A percentile compares a stretch with the other conserved stretches of the same genome.
These are phyloP conservation scores for Pecten maximus DNA, from an alignment of 2,888 invertebrate genomes.

Conservation along the genomic window DNA sequence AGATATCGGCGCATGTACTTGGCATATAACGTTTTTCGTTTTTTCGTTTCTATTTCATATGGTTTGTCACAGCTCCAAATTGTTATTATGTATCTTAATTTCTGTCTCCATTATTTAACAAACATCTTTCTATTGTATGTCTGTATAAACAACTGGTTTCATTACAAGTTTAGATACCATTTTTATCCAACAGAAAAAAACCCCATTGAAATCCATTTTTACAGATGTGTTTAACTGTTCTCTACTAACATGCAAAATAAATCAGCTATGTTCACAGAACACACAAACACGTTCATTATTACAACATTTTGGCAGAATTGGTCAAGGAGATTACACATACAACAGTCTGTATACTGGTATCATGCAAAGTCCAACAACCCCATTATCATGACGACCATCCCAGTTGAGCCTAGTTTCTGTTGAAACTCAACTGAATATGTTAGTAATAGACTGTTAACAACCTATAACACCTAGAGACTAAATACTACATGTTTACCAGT, in stretches of 20 bases:
- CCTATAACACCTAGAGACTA: neutral
- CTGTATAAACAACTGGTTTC: neutral
- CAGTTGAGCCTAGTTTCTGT: neutral
- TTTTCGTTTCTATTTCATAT: no score
- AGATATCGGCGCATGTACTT: no score
- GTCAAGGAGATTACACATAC: neutral
- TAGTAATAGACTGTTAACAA: neutral
- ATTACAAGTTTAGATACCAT: neutral
- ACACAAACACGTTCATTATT: neutral
- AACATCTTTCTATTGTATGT: no score
- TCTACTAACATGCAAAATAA: neutral
- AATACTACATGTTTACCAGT: no score
- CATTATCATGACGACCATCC: neutral
- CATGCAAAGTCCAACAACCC: neutral
- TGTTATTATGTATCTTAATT: no score
- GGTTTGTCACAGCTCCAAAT: no score
- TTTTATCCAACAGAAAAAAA: neutral
- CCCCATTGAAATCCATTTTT: neutral
- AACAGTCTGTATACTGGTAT: neutral
- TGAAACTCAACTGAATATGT: neutral
- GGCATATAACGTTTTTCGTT: no score
- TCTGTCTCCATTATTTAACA: no score
- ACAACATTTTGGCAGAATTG: neutral
- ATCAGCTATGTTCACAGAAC: neutral
- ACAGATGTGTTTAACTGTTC: neutral